Evolutionary conservation across 2,797 vertebrate species (phyloP).

Genomic region (Lindbergichthys nudifrons): DNA sequence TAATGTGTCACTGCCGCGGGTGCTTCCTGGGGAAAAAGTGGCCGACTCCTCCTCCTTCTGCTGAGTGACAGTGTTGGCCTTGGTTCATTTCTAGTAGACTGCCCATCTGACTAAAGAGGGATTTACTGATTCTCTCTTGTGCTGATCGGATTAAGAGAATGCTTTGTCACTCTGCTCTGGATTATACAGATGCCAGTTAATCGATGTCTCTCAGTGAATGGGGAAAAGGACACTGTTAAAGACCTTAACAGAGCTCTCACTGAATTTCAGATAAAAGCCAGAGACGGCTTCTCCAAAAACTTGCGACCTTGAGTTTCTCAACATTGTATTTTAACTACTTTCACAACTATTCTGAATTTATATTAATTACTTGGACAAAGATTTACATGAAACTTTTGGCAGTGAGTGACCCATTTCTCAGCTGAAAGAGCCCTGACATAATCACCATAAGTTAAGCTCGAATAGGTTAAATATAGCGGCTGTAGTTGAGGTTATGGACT

Average conservation of each 20-base stretch:
- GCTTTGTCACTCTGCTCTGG: constrained; percentile 70
- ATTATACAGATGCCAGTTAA: constrained; percentile 74
- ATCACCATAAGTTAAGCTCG: constrained; percentile 25
- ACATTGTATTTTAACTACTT: not conserved
- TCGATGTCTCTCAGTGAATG: constrained; percentile 59
- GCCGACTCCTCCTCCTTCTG: constrained; percentile 54
- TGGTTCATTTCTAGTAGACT: constrained; percentile 46
- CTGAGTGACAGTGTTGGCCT: constrained; percentile 47
- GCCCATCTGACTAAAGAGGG: constrained; percentile 33
- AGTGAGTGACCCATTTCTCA: constrained; percentile 16
- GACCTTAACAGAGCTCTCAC: constrained; percentile 30
- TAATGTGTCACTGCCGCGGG: constrained; percentile 61
- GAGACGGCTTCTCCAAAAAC: constrained; percentile 2
- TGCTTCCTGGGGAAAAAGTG: constrained; percentile 51
- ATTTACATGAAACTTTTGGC: constrained; percentile 5
- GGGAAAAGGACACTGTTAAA: constrained; percentile 32
- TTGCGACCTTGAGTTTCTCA: not conserved
- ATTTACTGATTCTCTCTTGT: constrained; percentile 47
- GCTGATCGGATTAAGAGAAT: constrained; percentile 61
- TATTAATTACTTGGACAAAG: no score
- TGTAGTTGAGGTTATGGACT: constrained; percentile 38
- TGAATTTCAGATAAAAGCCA: constrained; percentile 46
- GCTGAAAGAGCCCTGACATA: constrained; percentile 21
- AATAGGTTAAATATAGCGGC: constrained; percentile 68
- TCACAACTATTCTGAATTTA: not conserved